A percentile compares a stretch with the other conserved stretches of the same genome.
Evolutionary conservation across 1,140 invertebrate genomes (phyloP).

Genomic region (Zaprionus gabonicus): DNA sequence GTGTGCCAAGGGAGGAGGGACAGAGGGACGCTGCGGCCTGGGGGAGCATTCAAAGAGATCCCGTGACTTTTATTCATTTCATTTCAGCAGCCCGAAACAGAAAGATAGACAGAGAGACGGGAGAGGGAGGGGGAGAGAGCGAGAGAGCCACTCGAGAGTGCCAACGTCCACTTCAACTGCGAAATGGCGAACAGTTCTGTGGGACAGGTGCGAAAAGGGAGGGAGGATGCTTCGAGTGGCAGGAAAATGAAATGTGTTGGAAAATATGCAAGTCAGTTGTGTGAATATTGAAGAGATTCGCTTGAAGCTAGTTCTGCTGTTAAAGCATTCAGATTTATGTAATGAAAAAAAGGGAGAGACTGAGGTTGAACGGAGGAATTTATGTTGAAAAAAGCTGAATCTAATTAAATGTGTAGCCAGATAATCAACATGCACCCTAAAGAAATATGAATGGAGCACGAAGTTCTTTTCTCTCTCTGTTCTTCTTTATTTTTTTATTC

Average conservation of each 20-base stretch:
- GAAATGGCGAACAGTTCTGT: slow-evolving; percentile 25
- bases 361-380: background rate
- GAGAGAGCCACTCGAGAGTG: background rate
- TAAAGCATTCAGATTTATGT: background rate
- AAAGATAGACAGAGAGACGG: background rate
- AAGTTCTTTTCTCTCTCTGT: background rate
- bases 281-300: slow-evolving; percentile 8
- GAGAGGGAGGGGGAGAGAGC: background rate
- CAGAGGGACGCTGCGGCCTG: background rate
- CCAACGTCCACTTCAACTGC: slow-evolving; percentile 42
- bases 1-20: background rate
- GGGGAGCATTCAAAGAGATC: background rate
- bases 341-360: background rate
- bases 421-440: background rate
- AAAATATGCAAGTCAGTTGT: slow-evolving; percentile 34
- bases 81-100: slow-evolving; percentile 18
- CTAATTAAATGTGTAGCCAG: background rate
- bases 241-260: slow-evolving; percentile 46
- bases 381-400: background rate
- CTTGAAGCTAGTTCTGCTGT: background rate
- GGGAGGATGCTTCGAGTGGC: slow-evolving; percentile 9
- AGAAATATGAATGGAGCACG: background rate
- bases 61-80: slow-evolving; percentile 49
- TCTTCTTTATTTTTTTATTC: background rate
- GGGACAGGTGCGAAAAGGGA: slow-evolving; percentile 26